phyloP scores from a whole-genome alignment of 2,797 vertebrate species.

The Rousettus madagascariensis region DNA sequence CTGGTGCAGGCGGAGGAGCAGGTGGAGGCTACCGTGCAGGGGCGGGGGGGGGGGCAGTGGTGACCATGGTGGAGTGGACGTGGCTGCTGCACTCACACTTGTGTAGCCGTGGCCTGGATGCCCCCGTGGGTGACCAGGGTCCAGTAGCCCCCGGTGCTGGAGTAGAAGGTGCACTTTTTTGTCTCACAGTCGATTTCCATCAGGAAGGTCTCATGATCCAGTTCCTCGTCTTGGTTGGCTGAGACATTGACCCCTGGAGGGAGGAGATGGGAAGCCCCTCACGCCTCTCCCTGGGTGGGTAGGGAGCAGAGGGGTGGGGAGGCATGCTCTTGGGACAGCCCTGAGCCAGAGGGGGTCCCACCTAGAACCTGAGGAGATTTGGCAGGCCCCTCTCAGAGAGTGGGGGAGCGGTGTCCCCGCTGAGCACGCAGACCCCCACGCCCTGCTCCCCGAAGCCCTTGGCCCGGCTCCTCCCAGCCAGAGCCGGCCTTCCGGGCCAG shows the following conservation, averaged over 20 bases:
- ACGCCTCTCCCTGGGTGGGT: background rate
- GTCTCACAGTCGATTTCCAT: constrained; percentile 95
- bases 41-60: background rate
- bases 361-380: background rate
- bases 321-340: background rate
- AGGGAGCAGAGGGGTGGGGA: background rate
- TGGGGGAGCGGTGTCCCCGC: background rate
- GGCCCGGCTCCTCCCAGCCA: background rate
- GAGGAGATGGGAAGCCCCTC: constrained; percentile 20
- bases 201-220: constrained; percentile 96
- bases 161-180: constrained; percentile 93
- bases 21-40: no score
- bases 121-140: constrained; percentile 94
- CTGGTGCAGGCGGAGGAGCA: rapidly evolving
- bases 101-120: constrained; percentile 93
- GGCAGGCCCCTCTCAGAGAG: background rate
- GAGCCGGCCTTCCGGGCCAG: background rate
- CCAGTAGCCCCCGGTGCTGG: constrained; percentile 94
- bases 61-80: background rate
- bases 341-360: background rate
- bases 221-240: constrained; percentile 97
- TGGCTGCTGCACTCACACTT: constrained; percentile 87
- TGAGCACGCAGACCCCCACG: background rate
- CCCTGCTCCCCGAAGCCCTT: rapidly evolving
- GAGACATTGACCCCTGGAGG: constrained; percentile 93